phyloP scores from a whole-genome alignment of 2,888 invertebrate species.

The Caenorhabditis sp. region DNA sequence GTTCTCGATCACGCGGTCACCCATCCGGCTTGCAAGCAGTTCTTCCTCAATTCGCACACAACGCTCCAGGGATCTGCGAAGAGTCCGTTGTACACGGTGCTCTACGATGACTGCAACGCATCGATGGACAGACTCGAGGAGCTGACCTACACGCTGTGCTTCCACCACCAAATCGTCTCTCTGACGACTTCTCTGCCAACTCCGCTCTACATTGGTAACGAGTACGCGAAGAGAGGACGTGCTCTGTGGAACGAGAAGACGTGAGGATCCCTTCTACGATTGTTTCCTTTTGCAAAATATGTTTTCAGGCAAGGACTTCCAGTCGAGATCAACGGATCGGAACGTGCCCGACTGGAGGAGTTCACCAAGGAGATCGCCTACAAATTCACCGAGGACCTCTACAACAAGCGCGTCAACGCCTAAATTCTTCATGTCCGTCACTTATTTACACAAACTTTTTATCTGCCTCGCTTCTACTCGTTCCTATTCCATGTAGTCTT shows the following conservation, averaged over 20 bases:
- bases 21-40: constrained; percentile 70
- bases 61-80: constrained; percentile 76
- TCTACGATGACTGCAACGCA: constrained; percentile 64
- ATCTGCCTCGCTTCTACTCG: too few relatives aligned
- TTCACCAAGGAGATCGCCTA: constrained; percentile 11
- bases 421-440: neutral
- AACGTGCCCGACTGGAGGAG: neutral
- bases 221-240: constrained; percentile 71
- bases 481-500: too few relatives aligned
- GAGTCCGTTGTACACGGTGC: constrained; percentile 73
- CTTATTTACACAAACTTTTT: too few relatives aligned
- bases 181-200: constrained; percentile 70
- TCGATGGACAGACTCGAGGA: constrained; percentile 65
- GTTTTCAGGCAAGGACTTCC: neutral
- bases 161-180: constrained; percentile 72
- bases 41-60: constrained; percentile 72
- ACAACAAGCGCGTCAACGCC: constrained; percentile 2
- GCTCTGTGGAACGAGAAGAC: constrained; percentile 19
- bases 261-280: constrained; percentile 6
- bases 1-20: constrained; percentile 68
- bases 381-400: neutral
- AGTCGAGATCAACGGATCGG: neutral
- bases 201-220: constrained; percentile 71
- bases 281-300: neutral
- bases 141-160: constrained; percentile 67